Evolutionary conservation across 2,888 invertebrate species (phyloP).

Genomic region (Drosophila longiperda): DNA sequence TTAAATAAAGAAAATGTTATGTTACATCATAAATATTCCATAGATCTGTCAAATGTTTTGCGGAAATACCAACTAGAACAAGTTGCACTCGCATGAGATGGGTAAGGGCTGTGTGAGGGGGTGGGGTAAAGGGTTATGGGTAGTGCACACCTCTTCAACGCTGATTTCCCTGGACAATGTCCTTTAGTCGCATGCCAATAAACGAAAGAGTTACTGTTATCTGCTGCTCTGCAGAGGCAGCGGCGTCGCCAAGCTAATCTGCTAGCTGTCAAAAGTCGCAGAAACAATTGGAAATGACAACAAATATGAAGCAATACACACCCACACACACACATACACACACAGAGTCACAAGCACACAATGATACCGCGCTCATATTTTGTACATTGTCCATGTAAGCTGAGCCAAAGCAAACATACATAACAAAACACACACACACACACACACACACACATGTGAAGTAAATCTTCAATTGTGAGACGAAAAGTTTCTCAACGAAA

Average conservation of each 20-base stretch:
- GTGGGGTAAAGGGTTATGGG: not conserved
- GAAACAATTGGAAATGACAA: slow-evolving; percentile 78
- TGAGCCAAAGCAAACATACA: slow-evolving; percentile 49
- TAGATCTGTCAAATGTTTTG: slow-evolving; percentile 11
- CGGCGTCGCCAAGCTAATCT: slow-evolving; percentile 74
- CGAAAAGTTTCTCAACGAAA: slow-evolving; percentile 63
- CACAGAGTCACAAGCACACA: slow-evolving; percentile 1
- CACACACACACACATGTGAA: slow-evolving; percentile 19
- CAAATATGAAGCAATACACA: slow-evolving; percentile 68
- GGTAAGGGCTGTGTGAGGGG: too few species aligned
- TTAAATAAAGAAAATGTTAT: too few species aligned
- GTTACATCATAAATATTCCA: not conserved
- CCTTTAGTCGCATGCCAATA: slow-evolving; percentile 38
- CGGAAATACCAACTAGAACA: slow-evolving; percentile 28
- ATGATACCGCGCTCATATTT: slow-evolving; percentile 22
- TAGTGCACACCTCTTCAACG: slow-evolving; percentile 12
- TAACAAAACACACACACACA: slow-evolving; percentile 14
- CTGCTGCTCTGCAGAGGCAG: slow-evolving; percentile 45
- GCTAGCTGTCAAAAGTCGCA: slow-evolving; percentile 73
- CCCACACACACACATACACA: slow-evolving; percentile 37
- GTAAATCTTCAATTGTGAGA: slow-evolving; percentile 55
- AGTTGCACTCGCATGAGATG: slow-evolving; percentile 11
- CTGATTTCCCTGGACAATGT: slow-evolving; percentile 66
- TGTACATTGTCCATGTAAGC: slow-evolving; percentile 44
- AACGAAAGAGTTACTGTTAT: slow-evolving; percentile 15